phyloP scores from a whole-genome alignment of 2,797 vertebrate species.

The Setipinna tenuifilis region DNA sequence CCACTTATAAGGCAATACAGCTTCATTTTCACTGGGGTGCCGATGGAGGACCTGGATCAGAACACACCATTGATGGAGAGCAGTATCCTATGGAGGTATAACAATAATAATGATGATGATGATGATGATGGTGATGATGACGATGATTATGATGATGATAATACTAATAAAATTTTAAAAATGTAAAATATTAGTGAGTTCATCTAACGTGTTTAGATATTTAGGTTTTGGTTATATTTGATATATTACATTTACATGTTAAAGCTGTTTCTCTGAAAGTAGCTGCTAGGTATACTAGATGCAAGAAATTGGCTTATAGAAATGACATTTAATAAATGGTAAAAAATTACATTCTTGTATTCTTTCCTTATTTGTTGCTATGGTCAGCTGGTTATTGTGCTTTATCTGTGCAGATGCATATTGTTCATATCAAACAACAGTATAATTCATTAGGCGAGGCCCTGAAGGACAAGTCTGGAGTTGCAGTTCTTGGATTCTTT shows the following conservation, averaged over 20 bases:
- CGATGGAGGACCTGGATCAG: slow-evolving; percentile 69
- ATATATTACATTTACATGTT: background rate
- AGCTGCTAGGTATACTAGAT: background rate
- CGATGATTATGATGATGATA: too few relatives aligned
- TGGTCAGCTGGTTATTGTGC: background rate
- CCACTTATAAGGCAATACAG: slow-evolving; percentile 74
- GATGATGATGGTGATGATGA: too few relatives aligned
- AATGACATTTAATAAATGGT: background rate
- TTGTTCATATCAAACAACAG: slow-evolving; percentile 69
- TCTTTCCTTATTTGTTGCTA: background rate
- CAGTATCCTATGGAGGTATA: slow-evolving; percentile 85
- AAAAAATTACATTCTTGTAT: background rate
- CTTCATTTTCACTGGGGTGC: slow-evolving; percentile 86
- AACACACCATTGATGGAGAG: slow-evolving; percentile 84
- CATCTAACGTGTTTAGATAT: background rate
- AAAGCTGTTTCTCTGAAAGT: background rate
- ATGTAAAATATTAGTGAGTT: background rate
- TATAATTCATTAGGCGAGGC: slow-evolving; percentile 60
- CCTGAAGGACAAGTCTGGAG: slow-evolving; percentile 47
- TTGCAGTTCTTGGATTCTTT: slow-evolving; percentile 72
- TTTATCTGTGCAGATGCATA: slow-evolving; percentile 65
- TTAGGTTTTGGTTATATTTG: background rate
- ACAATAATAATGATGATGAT: too few relatives aligned
- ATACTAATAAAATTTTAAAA: too few relatives aligned
- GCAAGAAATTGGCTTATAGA: background rate